Evolutionary conservation across 1,140 invertebrate genomes (phyloP).

Genomic region (Globodera ellingtonae): DNA sequence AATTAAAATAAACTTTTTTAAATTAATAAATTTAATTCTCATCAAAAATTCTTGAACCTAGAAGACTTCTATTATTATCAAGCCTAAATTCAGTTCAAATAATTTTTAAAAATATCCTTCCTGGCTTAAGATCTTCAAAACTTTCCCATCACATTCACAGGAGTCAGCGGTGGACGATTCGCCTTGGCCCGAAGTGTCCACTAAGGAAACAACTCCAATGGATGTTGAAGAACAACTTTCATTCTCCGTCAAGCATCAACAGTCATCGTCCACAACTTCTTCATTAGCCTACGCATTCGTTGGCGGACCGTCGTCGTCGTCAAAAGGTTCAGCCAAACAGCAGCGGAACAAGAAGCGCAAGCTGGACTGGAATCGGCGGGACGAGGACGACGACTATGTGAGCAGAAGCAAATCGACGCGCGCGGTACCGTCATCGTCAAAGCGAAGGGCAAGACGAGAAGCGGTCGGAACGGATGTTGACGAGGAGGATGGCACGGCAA

Average conservation of each 20-base stretch:
- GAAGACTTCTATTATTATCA: no score
- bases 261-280: not conserved
- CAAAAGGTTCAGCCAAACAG: not conserved
- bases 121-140: not conserved
- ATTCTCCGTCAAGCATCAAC: not conserved
- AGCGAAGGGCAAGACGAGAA: not conserved
- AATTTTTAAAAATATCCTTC: not conserved
- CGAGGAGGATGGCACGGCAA: constrained; percentile 21
- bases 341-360: not conserved
- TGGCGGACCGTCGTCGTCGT: not conserved
- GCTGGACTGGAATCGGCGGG: constrained; percentile 23
- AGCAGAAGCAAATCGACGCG: constrained; percentile 10
- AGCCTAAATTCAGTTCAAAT: no score
- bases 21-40: not conserved
- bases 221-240: not conserved
- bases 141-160: not conserved
- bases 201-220: constrained; percentile 3
- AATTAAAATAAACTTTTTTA: not conserved
- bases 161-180: not conserved
- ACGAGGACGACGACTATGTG: constrained; percentile 29
- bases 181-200: not conserved
- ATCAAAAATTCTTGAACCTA: not conserved
- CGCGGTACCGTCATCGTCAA: not conserved
- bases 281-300: not conserved
- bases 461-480: constrained; percentile 14